Base-by-base conservation (phyloP, 1,140 invertebrate species). In the Drosophila ficusphila region DNA sequence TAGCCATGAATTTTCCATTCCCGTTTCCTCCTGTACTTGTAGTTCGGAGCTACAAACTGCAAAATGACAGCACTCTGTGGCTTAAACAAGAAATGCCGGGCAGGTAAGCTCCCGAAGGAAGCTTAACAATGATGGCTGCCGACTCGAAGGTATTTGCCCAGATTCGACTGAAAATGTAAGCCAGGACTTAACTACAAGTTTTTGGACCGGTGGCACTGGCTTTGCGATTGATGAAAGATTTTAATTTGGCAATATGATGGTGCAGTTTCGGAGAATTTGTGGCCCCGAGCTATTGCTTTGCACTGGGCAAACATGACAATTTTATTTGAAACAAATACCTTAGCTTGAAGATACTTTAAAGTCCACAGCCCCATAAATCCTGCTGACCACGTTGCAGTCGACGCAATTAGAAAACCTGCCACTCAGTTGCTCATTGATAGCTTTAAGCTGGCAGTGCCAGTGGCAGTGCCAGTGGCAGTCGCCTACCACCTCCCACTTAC, bases 351-450 rank as follows among this genome's bases (percentile, higher is more conserved):
- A 16, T 52, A 1, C 12, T 25, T 33, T 57, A 9, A 38, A 38
- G 9, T 60, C 34, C 8, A 8, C 11, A 23, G 60, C 8, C 34
- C 25, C 62, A 68, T 68, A 68, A 68, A 68, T 68, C 64, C 41
- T 27, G 38, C 3, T 25, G 34, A 34, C 38, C 58, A 41, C 51
- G 34, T 67, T 67, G 36, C 60, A 42, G 36, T 52, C 38, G 33
- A 53, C 29, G 46, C 53, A 72, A 73, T 78, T 62, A 54, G 51
- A 67, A 67, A 78, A 73, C 42, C 73, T 58, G 58, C 76, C 72
- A 79, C 53, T 81, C 76, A 81, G 77, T 75, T 60, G 49, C 56
- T 64, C 25, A 54, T 65, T 74, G 71, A 74, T 76, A 42, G 77
- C 64, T 79, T 61, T 69, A 79, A 74, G 76, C 70, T 70, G 77